Evolutionary conservation across 2,113 vertebrate genomes (phyloP), one percentile per base, ranked within the genome.

Genomic region (Callaeas wilsoni): DNA sequence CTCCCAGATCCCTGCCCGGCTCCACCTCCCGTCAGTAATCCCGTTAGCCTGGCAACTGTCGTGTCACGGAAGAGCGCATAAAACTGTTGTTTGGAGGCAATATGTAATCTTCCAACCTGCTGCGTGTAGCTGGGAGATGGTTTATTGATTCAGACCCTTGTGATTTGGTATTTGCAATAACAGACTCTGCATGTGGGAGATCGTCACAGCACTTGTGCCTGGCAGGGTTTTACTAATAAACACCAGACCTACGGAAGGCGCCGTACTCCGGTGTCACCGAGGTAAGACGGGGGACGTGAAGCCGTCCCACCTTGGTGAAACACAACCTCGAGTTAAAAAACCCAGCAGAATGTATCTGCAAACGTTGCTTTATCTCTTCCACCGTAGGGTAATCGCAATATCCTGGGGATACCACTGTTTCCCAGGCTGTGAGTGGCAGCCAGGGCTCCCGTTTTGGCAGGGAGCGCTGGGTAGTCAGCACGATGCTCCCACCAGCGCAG

Each of bases 101-200:
- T 89, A 92, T 90, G 92, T 92, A 92, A 94, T 96, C 92, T 96
- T 84, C 94, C 92, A 90, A 94, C 93, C 88, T 94, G 93, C 94
- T 95, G 95, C 93, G 92, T 91, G 79, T 26, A 94, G 79, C 90
- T 60, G 88, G 96, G 92, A 97, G 96, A 92, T 90, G 93, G 85
- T 94, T 96, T 95, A 94, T 96, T 95, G 96, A 96, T 95, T 95
- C 96, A 95, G 90, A 33, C 90, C 90, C 96, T 96, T 95, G 92
- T 93, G 96, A 95, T 95, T 92, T 93, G 94, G 92, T 96, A 94
- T 96, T 97, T 96, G 94, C 96, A 96, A 94, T 95, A 97, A 95
- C 93, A 90, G 92, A 25, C 94, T 86, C 91, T 2, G 62, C 88
- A 67, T 89, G 91, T 82, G 90, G 79, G 87, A 93, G 93, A 91